A percentile compares a stretch with the other conserved stretches of the same genome.
Conservation (phyloP, 2,888 invertebrate species). For the Falcaria lacertinaria region DNA sequence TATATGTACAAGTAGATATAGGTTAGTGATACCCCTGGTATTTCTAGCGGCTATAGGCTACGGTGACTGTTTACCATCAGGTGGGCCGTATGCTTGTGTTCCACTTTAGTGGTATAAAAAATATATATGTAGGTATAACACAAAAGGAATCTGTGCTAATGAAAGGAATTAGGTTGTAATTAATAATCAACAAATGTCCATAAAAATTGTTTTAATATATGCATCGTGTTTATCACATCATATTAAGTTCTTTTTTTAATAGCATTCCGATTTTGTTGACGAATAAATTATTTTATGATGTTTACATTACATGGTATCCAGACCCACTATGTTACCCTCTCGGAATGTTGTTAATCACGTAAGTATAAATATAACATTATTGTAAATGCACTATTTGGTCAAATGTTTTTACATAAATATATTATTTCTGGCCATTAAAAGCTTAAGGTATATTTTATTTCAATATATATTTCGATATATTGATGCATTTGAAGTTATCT, state of each 20-base stretch:
- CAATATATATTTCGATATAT: not conserved
- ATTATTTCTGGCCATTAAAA: not conserved
- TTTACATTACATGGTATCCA: slow-evolving; percentile 37
- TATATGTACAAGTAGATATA: too few species aligned
- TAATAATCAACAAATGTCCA: not conserved
- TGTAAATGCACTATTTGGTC: slow-evolving; percentile 21
- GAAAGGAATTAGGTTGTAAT: not conserved
- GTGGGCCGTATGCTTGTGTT: too few species aligned
- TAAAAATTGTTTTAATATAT: not conserved
- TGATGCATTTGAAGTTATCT: too few species aligned
- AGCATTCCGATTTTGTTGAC: not conserved
- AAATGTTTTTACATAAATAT: not conserved
- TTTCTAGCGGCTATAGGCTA: too few species aligned
- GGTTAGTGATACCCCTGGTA: too few species aligned
- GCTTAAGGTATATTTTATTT: not conserved
- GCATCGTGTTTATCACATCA: not conserved
- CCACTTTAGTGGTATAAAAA: too few species aligned
- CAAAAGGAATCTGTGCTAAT: too few species aligned
- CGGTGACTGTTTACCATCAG: too few species aligned
- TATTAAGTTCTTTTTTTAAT: not conserved
- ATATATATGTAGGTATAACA: too few species aligned
- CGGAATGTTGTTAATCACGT: slow-evolving; percentile 40
- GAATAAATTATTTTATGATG: too few species aligned
- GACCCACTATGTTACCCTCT: slow-evolving; percentile 32
- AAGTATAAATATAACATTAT: slow-evolving; percentile 28